phyloP scores from a whole-genome alignment of 2,113 vertebrate species.

The Arvicanthis niloticus region DNA sequence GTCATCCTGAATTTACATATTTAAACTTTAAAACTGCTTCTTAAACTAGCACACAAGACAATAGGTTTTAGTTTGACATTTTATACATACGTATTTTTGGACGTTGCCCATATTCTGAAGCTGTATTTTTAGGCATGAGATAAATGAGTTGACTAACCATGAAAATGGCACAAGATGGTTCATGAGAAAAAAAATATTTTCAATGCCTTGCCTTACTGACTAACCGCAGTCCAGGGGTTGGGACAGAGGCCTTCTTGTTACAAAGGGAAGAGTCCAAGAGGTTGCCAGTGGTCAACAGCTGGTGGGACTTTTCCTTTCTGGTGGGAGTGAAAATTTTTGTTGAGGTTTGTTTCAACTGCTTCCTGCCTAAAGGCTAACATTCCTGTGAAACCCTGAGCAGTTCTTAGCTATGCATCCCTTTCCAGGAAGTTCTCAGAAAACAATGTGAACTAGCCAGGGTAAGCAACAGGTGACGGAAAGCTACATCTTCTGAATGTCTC shows the following conservation, averaged over 20 bases:
- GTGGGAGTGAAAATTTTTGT: not conserved
- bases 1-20: not conserved
- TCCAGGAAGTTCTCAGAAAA: not conserved
- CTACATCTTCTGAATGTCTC: not conserved
- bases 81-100: too few species aligned
- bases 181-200: constrained; percentile 46
- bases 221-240: not conserved
- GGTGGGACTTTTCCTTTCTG: not conserved
- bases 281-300: not conserved
- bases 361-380: not conserved
- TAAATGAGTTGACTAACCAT: not conserved
- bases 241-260: not conserved
- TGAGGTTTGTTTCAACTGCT: not conserved
- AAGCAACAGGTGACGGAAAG: not conserved
- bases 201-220: not conserved
- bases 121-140: not conserved
- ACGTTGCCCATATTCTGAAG: not conserved
- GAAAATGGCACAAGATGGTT: not conserved
- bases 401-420: not conserved
- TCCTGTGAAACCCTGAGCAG: not conserved
- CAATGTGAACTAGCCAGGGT: not conserved
- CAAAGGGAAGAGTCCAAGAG: not conserved
- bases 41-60: not conserved
- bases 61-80: not conserved
- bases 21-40: not conserved